Base-by-base conservation (phyloP, 1,140 invertebrate species). In the Thaumatotibia leucotreta region DNA sequence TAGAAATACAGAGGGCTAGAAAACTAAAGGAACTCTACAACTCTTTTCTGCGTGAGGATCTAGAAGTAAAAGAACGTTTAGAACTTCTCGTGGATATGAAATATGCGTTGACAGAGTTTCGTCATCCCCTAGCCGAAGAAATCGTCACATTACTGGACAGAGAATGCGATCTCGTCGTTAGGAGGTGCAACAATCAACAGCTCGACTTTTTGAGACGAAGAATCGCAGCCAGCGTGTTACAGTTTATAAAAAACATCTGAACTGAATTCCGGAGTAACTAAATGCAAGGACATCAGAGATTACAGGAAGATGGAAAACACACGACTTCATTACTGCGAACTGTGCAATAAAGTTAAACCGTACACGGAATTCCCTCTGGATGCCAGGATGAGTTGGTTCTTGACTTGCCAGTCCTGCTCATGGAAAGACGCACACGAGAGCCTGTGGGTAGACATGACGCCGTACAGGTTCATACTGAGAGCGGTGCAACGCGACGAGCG, bases 1-100 rank as follows among this genome's bases (percentile, higher is more conserved):
- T 94, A 35, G 94, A 93, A 79, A 93, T 92, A 33, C 94, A 95
- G 79, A 93, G 92, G 74, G 94, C 94, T 6, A 91, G 91, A 10
- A 92, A 94, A 72, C 91, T 93, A 24, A 93, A 93, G 73, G 89
- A 91, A 45, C 74, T 95, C 1, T 94, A 94, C 70, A 86, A 93
- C 14, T 83, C 84, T 29, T 89, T 95, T 61, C 84, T 88, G 49
- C 86, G 92, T 39, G 84, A 89, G 5, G 77, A 91, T 65, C 74
- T 91, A 49, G 85, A 82, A 2, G 72, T 84, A 1, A 92, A 93
- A 63, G 90, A 94, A 68, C 84, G 94, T 35, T 90, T 94, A 45
- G 91, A 94, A 66, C 83, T 93, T 39, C 83, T 95, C 3, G 84
- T 93, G 0, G 90, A 92, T 50, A 84, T 94, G 73, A 93, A 93